Percentiles rank a stretch among this genome's conserved stretches.
These are phyloP conservation scores for Rhopalosiphum padi DNA, from an alignment of 1,140 invertebrate species.

Conservation along the genomic window DNA sequence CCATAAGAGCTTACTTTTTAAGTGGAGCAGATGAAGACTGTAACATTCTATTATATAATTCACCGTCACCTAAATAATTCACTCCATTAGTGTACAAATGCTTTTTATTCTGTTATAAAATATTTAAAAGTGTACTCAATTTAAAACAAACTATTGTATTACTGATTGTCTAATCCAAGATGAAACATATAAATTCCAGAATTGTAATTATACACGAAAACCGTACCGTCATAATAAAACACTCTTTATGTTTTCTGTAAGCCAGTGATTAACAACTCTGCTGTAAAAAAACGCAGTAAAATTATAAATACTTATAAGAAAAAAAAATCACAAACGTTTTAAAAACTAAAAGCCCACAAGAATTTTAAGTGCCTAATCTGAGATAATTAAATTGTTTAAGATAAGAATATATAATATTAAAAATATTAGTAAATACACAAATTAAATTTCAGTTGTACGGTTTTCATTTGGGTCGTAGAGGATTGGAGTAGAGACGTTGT, in stretches of 20 bases:
- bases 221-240: not conserved
- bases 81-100: not conserved
- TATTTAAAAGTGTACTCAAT: not conserved
- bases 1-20: not conserved
- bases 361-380: no score
- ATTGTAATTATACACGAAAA: not conserved
- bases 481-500: no score
- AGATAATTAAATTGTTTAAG: no score
- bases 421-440: no score
- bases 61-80: not conserved
- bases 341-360: no score
- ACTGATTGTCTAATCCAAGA: not conserved
- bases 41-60: no score
- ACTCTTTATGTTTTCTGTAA: not conserved
- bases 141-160: not conserved
- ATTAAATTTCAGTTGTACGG: not conserved
- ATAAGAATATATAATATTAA: no score
- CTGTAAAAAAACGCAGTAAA: no score
- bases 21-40: not conserved
- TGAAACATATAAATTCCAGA: not conserved
- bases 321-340: no score
- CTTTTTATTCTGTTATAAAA: not conserved
- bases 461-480: no score
- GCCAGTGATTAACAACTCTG: no score
- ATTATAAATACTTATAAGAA: no score